A percentile compares a stretch with the other conserved stretches of the same genome.
Conservation (phyloP, 2,797 vertebrate genomes). For the Leucoraja ocellata region DNA sequence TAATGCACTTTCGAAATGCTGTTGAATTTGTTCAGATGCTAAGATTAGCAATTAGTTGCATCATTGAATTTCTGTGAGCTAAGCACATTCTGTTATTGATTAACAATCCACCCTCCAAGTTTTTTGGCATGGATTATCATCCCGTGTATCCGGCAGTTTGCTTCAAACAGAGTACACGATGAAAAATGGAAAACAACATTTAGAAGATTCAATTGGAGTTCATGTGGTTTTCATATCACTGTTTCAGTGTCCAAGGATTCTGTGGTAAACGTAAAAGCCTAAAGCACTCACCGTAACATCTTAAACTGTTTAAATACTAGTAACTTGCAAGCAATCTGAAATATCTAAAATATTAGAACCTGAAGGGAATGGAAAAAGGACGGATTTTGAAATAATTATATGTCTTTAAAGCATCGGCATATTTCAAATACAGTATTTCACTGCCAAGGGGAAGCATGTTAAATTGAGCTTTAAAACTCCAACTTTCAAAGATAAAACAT, state of each 20-base stretch:
- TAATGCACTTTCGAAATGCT: background rate
- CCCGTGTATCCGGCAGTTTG: constrained; percentile 53
- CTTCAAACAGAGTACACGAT: constrained; percentile 45
- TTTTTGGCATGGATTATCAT: constrained; percentile 45
- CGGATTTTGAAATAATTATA: constrained; percentile 32
- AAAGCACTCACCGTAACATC: constrained; percentile 68
- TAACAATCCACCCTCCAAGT: constrained; percentile 49
- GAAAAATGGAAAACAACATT: constrained; percentile 69
- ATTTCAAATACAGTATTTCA: constrained; percentile 41
- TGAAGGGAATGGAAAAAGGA: constrained; percentile 37
- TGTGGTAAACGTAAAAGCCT: constrained; percentile 61
- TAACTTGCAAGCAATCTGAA: constrained; percentile 49
- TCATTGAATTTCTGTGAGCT: constrained; percentile 50
- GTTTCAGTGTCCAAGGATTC: constrained; percentile 65
- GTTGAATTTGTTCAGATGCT: constrained; percentile 46
- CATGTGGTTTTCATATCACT: constrained; percentile 50
- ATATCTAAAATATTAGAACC: constrained; percentile 49
- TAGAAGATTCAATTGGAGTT: constrained; percentile 56
- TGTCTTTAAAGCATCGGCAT: constrained; percentile 35
- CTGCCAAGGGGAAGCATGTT: constrained; percentile 42
- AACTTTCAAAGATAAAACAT: constrained; percentile 35
- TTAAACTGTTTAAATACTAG: constrained; percentile 60
- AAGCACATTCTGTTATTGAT: constrained; percentile 47
- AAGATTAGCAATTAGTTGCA: constrained; percentile 54
- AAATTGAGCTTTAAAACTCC: constrained; percentile 41